phyloP scores from a whole-genome alignment of 2,113 vertebrate species.

The Syngnathus floridae region DNA sequence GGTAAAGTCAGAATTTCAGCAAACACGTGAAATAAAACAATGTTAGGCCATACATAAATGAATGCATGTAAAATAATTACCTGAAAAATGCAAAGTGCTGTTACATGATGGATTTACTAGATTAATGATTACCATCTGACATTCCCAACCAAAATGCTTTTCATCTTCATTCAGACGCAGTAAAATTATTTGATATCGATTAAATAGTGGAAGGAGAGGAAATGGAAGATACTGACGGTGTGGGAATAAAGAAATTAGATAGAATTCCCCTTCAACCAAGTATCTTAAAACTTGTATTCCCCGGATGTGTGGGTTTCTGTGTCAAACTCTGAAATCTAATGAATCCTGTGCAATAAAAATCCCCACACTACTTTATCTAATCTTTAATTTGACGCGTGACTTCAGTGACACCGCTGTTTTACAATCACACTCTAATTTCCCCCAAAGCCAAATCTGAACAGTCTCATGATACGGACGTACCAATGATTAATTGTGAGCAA shows the following conservation, averaged over 20 bases:
- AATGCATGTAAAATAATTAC: too few relatives aligned
- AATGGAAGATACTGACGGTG: conserved; percentile 2
- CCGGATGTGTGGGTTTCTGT: conserved; percentile 52
- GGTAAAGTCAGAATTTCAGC: too few relatives aligned
- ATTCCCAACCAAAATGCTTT: conserved; percentile 6
- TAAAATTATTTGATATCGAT: conserved; percentile 43
- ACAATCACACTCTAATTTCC: conserved; percentile 62
- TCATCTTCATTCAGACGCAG: conserved; percentile 11
- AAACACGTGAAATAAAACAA: not conserved
- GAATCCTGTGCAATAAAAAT: conserved; percentile 47
- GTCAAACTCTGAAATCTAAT: conserved; percentile 57
- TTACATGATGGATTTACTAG: not conserved
- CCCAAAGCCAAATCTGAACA: conserved; percentile 57
- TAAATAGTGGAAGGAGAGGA: conserved; percentile 18
- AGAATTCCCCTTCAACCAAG: conserved; percentile 43
- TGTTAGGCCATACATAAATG: too few relatives aligned
- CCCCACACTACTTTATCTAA: conserved; percentile 49
- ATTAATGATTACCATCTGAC: not conserved
- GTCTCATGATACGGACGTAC: conserved; percentile 54
- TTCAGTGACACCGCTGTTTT: conserved; percentile 49
- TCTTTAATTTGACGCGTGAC: conserved; percentile 62
- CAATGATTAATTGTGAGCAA: conserved; percentile 67
- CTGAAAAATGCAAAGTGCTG: too few relatives aligned
- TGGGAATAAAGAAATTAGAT: conserved; percentile 45
- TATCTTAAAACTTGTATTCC: conserved; percentile 41